Evolutionary conservation across 2,888 invertebrate genomes (phyloP).

Genomic region (Hermaeophaga mercurialis): DNA sequence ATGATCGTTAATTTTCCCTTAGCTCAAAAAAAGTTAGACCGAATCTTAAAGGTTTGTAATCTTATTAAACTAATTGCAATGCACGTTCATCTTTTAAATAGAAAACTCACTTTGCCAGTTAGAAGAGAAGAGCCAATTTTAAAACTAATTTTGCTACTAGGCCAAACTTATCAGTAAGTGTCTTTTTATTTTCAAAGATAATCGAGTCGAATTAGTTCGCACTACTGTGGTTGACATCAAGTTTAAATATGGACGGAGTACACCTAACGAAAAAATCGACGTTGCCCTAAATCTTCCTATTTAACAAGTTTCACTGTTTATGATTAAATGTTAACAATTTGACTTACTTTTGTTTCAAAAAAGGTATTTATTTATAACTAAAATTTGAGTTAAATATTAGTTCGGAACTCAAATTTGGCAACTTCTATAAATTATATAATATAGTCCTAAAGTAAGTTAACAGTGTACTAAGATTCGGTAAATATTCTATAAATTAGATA

Average conservation of each 20-base stretch:
- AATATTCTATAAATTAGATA: too few species aligned
- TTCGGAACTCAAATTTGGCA: too few species aligned
- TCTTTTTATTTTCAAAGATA: conserved; percentile 17
- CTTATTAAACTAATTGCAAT: conserved; percentile 11
- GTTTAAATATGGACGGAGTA: not conserved
- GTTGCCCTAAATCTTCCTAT: too few species aligned
- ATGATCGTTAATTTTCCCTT: too few species aligned
- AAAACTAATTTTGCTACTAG: conserved; percentile 25
- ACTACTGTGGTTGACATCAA: conserved; percentile 20
- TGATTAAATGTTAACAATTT: too few species aligned
- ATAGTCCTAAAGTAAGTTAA: too few species aligned
- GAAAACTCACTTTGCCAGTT: conserved; percentile 5
- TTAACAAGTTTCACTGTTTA: too few species aligned
- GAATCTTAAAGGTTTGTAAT: not conserved
- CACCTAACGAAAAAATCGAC: not conserved
- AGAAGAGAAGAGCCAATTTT: conserved; percentile 22
- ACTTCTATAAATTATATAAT: too few species aligned
- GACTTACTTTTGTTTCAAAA: too few species aligned
- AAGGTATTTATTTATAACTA: too few species aligned
- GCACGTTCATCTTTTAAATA: conserved; percentile 2
- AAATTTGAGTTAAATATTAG: too few species aligned
- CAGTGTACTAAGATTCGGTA: too few species aligned
- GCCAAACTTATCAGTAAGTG: conserved; percentile 27
- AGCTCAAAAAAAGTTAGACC: not conserved
- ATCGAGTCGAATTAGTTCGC: conserved; percentile 21